phyloP scores from a whole-genome alignment of 2,113 vertebrate species.

The Phylloscopus whistleri region DNA sequence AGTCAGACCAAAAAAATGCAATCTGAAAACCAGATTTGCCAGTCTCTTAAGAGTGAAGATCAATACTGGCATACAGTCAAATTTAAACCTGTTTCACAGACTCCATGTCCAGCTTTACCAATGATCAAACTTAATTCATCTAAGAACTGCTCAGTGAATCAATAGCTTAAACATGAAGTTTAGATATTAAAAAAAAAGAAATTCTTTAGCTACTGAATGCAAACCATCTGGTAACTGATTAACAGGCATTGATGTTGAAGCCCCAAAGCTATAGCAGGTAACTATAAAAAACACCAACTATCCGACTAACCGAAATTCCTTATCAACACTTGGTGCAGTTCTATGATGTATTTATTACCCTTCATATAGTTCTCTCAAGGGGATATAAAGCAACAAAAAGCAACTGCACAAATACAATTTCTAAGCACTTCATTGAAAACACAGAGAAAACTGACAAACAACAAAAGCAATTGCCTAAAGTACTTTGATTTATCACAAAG shows the following conservation, averaged over 20 bases:
- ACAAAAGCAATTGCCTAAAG: neutral
- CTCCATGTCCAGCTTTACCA: neutral
- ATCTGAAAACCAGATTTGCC: neutral
- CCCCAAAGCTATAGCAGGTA: neutral
- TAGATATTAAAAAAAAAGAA: neutral
- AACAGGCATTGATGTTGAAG: constrained; percentile 32
- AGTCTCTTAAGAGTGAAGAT: neutral
- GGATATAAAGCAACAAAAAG: constrained; percentile 36
- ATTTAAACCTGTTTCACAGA: neutral
- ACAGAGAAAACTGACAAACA: neutral
- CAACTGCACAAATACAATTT: neutral
- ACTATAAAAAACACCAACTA: neutral
- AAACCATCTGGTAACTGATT: constrained; percentile 50
- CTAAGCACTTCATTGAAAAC: neutral
- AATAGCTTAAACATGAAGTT: neutral
- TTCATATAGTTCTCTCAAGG: constrained; percentile 5
- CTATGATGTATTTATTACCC: constrained; percentile 46
- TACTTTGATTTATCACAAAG: constrained; percentile 17
- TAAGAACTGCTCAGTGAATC: neutral
- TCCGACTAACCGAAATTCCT: constrained; percentile 43
- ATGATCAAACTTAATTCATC: neutral
- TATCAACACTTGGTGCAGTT: constrained; percentile 2
- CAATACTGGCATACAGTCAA: neutral
- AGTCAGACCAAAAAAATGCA: neutral
- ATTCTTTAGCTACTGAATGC: constrained; percentile 2